A percentile compares a stretch with the other conserved stretches of the same genome.
Conservation (phyloP, 2,797 vertebrate genomes). For the Peromyscus attwateri region DNA sequence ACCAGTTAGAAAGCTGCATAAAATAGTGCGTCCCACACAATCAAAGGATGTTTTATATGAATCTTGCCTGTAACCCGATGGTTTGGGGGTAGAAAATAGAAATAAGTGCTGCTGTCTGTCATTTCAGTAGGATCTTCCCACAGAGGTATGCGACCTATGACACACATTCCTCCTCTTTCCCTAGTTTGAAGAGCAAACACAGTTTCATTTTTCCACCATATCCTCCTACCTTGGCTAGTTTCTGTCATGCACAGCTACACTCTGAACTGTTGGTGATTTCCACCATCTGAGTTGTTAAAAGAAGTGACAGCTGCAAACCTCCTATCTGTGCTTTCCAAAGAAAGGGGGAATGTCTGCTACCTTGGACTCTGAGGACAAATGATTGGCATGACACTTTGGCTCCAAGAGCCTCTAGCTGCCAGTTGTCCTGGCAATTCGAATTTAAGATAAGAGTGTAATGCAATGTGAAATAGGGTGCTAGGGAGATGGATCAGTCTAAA, state of each 20-base stretch:
- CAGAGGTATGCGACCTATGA: not conserved
- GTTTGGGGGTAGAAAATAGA: not conserved
- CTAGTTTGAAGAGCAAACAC: constrained; percentile 1
- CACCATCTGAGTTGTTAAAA: not conserved
- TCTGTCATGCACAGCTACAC: not conserved
- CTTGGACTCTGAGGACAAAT: not conserved
- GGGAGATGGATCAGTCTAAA: not conserved
- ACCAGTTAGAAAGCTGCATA: constrained; percentile 9
- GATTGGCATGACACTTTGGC: not conserved
- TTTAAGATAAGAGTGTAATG: constrained; percentile 31
- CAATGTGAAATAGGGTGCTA: not conserved
- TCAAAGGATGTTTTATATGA: not conserved
- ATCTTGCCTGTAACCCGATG: not conserved
- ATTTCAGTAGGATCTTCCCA: not conserved
- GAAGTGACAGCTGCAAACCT: not conserved
- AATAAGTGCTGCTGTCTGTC: not conserved
- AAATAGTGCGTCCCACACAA: not conserved
- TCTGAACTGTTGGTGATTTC: constrained; percentile 41
- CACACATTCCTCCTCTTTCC: constrained; percentile 12
- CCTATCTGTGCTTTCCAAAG: not conserved
- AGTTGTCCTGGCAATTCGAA: not conserved
- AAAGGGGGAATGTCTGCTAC: not conserved
- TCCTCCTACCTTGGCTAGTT: constrained; percentile 15
- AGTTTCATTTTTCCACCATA: not conserved
- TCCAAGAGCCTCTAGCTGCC: not conserved